Conservation (phyloP, 2,888 invertebrate genomes). For the Furcula furcula region DNA sequence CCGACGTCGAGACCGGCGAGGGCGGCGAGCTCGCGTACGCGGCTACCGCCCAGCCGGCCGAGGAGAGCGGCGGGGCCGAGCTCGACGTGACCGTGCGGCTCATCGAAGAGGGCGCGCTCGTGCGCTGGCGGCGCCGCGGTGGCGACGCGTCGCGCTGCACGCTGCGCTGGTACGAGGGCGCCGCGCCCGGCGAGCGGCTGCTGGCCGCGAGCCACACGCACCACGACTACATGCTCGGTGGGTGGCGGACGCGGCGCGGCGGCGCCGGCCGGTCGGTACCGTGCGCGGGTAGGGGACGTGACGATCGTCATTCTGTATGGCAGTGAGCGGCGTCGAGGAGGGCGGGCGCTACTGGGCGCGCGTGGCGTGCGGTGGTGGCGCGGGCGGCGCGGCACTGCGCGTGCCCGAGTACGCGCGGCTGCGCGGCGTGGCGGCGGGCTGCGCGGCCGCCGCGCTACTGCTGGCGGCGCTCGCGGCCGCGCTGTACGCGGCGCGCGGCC, state of each 20-base stretch:
- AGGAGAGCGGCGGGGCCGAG: slow-evolving; percentile 82
- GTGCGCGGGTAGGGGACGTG: not conserved
- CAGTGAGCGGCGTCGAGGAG: slow-evolving; percentile 87
- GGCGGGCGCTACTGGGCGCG: slow-evolving; percentile 88
- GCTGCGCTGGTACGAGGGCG: slow-evolving; percentile 86
- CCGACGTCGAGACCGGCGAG: slow-evolving; percentile 14
- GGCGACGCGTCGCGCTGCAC: slow-evolving; percentile 83
- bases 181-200: slow-evolving; percentile 81
- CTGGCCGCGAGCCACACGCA: slow-evolving; percentile 86
- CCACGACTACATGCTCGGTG: slow-evolving; percentile 84
- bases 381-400: slow-evolving; percentile 82
- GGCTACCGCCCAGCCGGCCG: slow-evolving; percentile 22
- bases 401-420: slow-evolving; percentile 88
- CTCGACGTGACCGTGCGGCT: slow-evolving; percentile 86
- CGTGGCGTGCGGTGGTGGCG: slow-evolving; percentile 86
- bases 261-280: not conserved
- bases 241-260: not conserved
- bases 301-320: not conserved
- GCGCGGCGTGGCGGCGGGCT: slow-evolving; percentile 86
- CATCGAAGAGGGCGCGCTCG: slow-evolving; percentile 87
- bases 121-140: slow-evolving; percentile 87
- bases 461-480: slow-evolving; percentile 84
- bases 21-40: slow-evolving; percentile 32
- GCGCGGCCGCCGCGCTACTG: slow-evolving; percentile 86
- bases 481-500: slow-evolving; percentile 67